A percentile compares a stretch with the other conserved stretches of the same genome.
These are phyloP conservation scores for Danio jaintianensis DNA, from an alignment of 2,797 vertebrate genomes.

Conservation along the genomic window DNA sequence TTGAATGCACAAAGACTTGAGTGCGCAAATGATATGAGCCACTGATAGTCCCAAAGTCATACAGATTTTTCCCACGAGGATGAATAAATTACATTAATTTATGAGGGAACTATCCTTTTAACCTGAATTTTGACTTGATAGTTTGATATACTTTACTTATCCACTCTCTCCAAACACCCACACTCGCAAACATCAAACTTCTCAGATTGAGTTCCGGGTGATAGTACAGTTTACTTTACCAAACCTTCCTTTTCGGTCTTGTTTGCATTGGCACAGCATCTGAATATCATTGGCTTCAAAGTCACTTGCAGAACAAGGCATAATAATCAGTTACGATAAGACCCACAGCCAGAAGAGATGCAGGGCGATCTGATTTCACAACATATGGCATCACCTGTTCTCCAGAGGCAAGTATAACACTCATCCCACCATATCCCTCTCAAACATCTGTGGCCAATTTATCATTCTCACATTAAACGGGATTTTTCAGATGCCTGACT, in stretches of 20 bases:
- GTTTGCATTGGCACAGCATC: slow-evolving; percentile 40
- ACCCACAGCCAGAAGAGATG: slow-evolving; percentile 8
- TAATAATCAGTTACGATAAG: background rate
- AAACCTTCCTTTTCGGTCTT: slow-evolving; percentile 1
- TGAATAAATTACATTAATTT: background rate
- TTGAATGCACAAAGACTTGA: no score
- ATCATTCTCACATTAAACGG: slow-evolving; percentile 55
- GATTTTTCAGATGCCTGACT: slow-evolving; percentile 56
- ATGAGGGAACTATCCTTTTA: background rate
- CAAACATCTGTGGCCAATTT: slow-evolving; percentile 63
- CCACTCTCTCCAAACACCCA: background rate
- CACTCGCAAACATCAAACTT: slow-evolving; percentile 15
- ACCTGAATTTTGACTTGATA: background rate
- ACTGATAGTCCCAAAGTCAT: background rate
- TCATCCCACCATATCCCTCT: slow-evolving; percentile 34
- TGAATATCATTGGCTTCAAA: slow-evolving; percentile 52
- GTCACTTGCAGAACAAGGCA: slow-evolving; percentile 14
- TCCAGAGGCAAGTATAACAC: slow-evolving; percentile 42
- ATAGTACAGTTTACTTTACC: slow-evolving; percentile 25
- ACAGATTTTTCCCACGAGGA: background rate
- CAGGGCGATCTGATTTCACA: slow-evolving; percentile 59
- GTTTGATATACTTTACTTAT: slow-evolving; percentile 30
- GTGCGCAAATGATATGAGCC: no score
- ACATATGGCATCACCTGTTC: slow-evolving; percentile 55
- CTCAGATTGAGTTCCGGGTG: slow-evolving; percentile 10